Evolutionary conservation across 2,797 vertebrate genomes (phyloP), one percentile per base, ranked within the genome.

Genomic region (Podarcis siculus): DNA sequence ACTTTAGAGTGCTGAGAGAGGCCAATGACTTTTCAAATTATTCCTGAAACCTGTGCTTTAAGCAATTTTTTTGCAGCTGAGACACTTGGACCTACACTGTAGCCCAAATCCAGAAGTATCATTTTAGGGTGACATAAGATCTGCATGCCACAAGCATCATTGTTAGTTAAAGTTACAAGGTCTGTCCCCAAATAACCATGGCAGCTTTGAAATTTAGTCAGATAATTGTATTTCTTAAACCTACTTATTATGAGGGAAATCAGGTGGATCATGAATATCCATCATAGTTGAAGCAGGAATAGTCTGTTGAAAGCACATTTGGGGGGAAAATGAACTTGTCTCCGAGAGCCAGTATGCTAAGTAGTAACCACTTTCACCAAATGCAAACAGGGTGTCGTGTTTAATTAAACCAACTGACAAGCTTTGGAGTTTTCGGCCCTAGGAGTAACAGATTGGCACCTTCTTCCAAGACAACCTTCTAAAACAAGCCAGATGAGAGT

Each of bases 281-380:
- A 71, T 83, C 66, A 79, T 45, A 69, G 27, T 4, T 83, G 87
- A 88, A 83, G 64, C 32, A 72, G 87, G 78, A 88, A 84, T 49
- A 64, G 27, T 61, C 35, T 45, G 61, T 42, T 88, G 49, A n/a
- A 71, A 2, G 66, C 35, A 76, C 66, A 79, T 79, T 84, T 84
- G 66, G 35, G 45, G 45, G 58, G 64, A 30, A 71, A 69, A 72
- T 88, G 58, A n/a, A 37, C n/a, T 23, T 39, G 27, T 39, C n/a
- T 79, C 42, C 45, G 37, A 88, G 67, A 58, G 17, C 45, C 17
- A 67, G 61, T 32, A n/a, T 25, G 49, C 17, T 23, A 79, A 72
- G 45, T 35, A 88, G 49, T 37, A 27, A 49, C 67, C 30, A 69
- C 27, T 37, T 49, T n/a, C 73, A 87, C 8, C 76, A 71, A 71